Base-by-base conservation (phyloP, 2,888 invertebrate genomes). In the Phengaris arion region DNA sequence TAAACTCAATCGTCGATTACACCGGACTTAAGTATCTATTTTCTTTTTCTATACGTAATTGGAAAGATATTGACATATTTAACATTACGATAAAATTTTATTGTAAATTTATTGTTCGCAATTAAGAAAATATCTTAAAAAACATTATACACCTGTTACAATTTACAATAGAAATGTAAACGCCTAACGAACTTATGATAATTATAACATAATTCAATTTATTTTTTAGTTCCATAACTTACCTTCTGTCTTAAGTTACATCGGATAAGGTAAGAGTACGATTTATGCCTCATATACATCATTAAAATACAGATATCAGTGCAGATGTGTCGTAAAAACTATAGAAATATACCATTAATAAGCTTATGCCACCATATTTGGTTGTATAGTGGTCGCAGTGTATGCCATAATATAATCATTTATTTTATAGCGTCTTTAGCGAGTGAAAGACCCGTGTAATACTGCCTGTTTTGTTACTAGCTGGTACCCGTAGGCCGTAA, bases 401-500 rank as follows among this genome's bases (percentile, higher is more conserved):
- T 57, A 76, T 78, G 76, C 77, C 77, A 75, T 78, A 76, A 77
- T 76, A 80, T 70, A 76, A 74, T 75, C 76, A 75, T 75, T 76
- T 74, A 75, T 52, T 74, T 75, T 55, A 78, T 76, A 69, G 70
- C 15, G 64, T 51, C 76, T 74, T 77, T 69, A 75, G 72, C 35
- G 68, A 68, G 35, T n/a, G 52, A 72, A 72, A 48, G 48, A 52
- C 46, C 45, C 74, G 64, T 74, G 74, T 74, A 74, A 74, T 48
- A 57, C 48, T 12, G 12, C 12, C 46, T 64, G 72, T 74, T 45
- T 68, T 68, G 46, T 6, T 48, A 35, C 35, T 35, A 35, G 35
- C 35, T 35, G 35, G 35, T 35, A 4, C 35, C 35, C 35, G 35
- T 22, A 22, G 22, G 22, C 22, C 22, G 22, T 22, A 22, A 22